Conservation (phyloP, 2,797 vertebrate species). For the Micrastur ruficollis region DNA sequence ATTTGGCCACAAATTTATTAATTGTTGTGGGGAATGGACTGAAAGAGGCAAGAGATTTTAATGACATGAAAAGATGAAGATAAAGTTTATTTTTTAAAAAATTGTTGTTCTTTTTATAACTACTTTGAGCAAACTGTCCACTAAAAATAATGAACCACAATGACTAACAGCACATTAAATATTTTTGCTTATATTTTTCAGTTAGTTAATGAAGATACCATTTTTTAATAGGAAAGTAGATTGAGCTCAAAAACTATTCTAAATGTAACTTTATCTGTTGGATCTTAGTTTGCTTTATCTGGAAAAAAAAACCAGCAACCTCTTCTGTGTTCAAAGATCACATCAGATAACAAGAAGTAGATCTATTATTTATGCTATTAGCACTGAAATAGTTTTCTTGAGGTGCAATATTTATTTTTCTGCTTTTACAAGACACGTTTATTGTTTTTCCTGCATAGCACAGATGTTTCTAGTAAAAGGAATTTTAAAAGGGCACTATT, state of each 20-base stretch:
- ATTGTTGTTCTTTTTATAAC: neutral
- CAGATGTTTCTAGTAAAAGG: conserved; percentile 71
- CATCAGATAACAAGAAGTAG: conserved; percentile 9
- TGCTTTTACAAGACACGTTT: conserved; percentile 61
- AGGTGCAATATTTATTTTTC: conserved; percentile 84
- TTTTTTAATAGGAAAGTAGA: conserved; percentile 14
- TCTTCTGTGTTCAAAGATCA: conserved; percentile 28
- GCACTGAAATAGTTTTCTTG: conserved; percentile 60
- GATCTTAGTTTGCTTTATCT: conserved; percentile 14
- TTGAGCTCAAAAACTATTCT: conserved; percentile 2
- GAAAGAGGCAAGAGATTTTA: neutral
- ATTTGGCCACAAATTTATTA: neutral
- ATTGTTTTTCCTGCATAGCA: conserved; percentile 70
- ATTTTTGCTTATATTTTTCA: conserved; percentile 7
- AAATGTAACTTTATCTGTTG: neutral
- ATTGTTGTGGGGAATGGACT: neutral
- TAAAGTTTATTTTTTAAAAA: neutral
- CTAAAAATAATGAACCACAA: neutral
- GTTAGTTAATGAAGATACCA: conserved; percentile 18
- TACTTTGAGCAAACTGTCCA: conserved; percentile 23
- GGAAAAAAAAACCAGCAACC: neutral
- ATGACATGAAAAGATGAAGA: neutral
- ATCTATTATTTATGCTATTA: conserved; percentile 39
- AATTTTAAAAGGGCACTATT: conserved; percentile 75
- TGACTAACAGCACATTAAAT: conserved; percentile 1